A percentile compares a stretch with the other conserved stretches of the same genome.
Evolutionary conservation across 2,797 vertebrate genomes (phyloP).

Genomic region (Falco columbarius): DNA sequence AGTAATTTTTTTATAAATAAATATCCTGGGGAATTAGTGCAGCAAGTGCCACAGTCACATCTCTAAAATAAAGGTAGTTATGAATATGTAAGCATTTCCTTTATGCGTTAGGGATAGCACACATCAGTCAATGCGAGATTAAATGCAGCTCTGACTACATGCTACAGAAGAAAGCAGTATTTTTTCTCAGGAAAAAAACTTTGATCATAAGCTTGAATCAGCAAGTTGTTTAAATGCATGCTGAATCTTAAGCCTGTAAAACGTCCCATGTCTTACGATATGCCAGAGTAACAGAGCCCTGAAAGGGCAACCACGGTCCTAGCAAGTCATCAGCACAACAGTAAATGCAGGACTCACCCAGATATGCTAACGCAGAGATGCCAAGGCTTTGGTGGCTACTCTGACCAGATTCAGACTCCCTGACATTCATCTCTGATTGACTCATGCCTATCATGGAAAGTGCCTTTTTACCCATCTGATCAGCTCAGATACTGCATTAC

Average conservation of each 20-base stretch:
- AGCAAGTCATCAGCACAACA: neutral
- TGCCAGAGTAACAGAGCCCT: neutral
- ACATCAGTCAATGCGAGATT: neutral
- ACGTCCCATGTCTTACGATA: neutral
- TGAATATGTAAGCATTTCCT: neutral
- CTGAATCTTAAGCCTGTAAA: neutral
- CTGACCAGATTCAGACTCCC: neutral
- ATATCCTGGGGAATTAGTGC: slow-evolving; percentile 49
- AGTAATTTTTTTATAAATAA: slow-evolving; percentile 61
- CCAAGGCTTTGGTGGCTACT: neutral
- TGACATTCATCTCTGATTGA: neutral
- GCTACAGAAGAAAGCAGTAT: neutral
- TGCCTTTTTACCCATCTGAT: neutral
- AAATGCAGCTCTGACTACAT: neutral
- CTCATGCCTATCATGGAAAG: neutral
- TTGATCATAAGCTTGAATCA: neutral
- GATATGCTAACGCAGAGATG: neutral
- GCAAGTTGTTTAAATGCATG: neutral
- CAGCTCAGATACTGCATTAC: neutral
- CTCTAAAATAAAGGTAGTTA: slow-evolving; percentile 13
- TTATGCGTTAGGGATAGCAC: neutral
- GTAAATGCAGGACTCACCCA: neutral
- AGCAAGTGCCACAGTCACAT: slow-evolving; percentile 10
- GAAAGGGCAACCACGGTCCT: neutral
- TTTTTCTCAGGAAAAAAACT: neutral